Evolutionary conservation across 2,888 invertebrate species (phyloP), one percentile per base, ranked within the genome.

Genomic region (Maniola hyperantus): DNA sequence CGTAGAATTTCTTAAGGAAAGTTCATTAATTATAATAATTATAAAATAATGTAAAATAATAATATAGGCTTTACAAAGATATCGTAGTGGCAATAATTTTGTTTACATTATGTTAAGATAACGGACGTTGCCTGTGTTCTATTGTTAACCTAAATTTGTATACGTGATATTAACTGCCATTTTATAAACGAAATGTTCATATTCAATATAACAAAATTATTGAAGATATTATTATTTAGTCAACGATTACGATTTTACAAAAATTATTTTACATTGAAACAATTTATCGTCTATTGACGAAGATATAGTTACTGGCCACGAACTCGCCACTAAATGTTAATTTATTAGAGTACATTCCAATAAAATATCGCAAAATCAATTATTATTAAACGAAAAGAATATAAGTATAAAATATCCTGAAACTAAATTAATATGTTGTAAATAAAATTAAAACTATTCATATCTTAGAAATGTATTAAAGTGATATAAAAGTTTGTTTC

Each of bases 91-190:
- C 87, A 90, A 89, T 88, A 88, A 88, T 79, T 81, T 79, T 70
- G 70, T 77, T 78, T 71, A 77, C 70, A 76, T 77, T 77, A 72
- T 74, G 71, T 71, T 71, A 72, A 73, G 79, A 79, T 79, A 72
- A 72, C 55, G 54, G 72, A 77, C 73, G 73, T 67, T 70, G 75
- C 74, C 74, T 85, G 81, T 83, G 83, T 87, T 86, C 80, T 76
- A 80, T 79, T 77, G 75, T 84, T 82, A 78, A 73, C 79, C 75
- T 79, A 77, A 82, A 83, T 84, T 84, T 72, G 85, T 89, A 88
- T 88, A 87, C 85, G 90, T 89, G 88, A 89, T 89, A 89, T 76
- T 68, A 82, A 89, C 91, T 91, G 91, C 91, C 91, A 90, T 89
- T 89, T 89, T 85, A 75, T 82, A 83, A 82, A 77, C 34, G 58